Conservation (phyloP, 2,113 vertebrate species). For the Falco punctatus region DNA sequence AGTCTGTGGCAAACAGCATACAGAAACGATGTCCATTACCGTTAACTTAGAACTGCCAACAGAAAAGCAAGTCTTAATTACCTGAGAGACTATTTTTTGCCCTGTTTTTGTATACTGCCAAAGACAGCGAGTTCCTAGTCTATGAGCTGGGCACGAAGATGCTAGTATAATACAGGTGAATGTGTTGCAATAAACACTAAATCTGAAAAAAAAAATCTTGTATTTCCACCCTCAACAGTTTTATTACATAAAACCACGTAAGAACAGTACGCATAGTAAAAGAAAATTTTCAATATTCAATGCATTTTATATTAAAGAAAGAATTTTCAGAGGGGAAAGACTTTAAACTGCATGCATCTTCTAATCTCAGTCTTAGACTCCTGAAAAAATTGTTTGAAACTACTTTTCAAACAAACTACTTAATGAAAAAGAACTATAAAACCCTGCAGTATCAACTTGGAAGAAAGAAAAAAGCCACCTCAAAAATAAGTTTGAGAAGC, state of each 20-base stretch:
- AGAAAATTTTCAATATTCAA: not conserved
- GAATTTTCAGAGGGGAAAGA: not conserved
- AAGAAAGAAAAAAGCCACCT: not conserved
- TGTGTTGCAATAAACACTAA: not conserved
- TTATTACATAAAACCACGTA: not conserved
- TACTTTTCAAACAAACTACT: not conserved
- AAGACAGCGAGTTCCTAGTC: accelerated
- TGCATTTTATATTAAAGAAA: not conserved
- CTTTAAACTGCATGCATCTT: not conserved
- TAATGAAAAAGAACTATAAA: slow-evolving; percentile 30
- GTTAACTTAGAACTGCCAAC: not conserved
- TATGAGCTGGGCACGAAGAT: not conserved
- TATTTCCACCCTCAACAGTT: not conserved
- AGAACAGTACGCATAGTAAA: not conserved
- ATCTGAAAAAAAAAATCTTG: not conserved
- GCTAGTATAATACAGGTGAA: not conserved
- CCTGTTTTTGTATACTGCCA: not conserved
- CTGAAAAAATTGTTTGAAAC: not conserved
- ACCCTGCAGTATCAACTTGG: not conserved
- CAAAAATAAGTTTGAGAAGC: not conserved
- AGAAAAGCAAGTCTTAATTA: not conserved
- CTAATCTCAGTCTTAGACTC: not conserved
- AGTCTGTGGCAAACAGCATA: not conserved
- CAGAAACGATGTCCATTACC: not conserved
- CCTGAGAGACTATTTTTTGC: not conserved